Evolutionary conservation across 2,797 vertebrate species (phyloP).

Genomic region (Anolis apletophallus): DNA sequence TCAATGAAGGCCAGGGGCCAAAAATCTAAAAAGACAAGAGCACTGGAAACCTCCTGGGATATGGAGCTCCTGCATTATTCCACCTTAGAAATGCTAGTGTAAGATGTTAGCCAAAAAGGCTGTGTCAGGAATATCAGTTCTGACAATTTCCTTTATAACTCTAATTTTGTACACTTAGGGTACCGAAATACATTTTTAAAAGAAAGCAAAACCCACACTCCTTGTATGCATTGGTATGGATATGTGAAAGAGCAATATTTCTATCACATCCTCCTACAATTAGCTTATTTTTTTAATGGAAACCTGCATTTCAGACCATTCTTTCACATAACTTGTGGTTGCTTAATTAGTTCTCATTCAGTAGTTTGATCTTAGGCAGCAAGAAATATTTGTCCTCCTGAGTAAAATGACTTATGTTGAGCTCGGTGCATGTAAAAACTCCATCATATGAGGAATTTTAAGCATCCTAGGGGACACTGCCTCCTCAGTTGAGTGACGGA

Average conservation of each 20-base stretch:
- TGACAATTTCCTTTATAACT: slow-evolving; percentile 74
- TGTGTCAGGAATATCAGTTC: slow-evolving; percentile 69
- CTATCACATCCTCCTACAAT: background rate
- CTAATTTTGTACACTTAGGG: slow-evolving; percentile 70
- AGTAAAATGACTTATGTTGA: slow-evolving; percentile 12
- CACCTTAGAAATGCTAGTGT: slow-evolving; percentile 55
- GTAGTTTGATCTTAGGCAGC: background rate
- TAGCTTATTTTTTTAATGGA: slow-evolving; percentile 16
- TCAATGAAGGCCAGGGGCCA: slow-evolving; percentile 72
- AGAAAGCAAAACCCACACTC: slow-evolving; percentile 1
- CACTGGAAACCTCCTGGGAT: slow-evolving; percentile 65
- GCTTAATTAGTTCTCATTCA: background rate
- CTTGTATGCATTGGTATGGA: slow-evolving; percentile 10
- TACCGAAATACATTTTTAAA: slow-evolving; percentile 57
- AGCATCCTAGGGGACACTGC: too few species aligned
- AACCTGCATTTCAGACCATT: slow-evolving; percentile 31
- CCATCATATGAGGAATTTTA: too few species aligned
- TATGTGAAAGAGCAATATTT: slow-evolving; percentile 50
- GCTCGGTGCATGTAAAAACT: background rate
- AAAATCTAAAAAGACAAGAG: slow-evolving; percentile 69
- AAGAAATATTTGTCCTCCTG: background rate
- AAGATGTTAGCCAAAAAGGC: slow-evolving; percentile 71
- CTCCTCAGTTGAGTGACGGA: too few species aligned
- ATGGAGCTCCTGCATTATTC: slow-evolving; percentile 67
- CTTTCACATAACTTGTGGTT: background rate